Conservation (phyloP, 2,797 vertebrate species). For the Cossypha heuglini region DNA sequence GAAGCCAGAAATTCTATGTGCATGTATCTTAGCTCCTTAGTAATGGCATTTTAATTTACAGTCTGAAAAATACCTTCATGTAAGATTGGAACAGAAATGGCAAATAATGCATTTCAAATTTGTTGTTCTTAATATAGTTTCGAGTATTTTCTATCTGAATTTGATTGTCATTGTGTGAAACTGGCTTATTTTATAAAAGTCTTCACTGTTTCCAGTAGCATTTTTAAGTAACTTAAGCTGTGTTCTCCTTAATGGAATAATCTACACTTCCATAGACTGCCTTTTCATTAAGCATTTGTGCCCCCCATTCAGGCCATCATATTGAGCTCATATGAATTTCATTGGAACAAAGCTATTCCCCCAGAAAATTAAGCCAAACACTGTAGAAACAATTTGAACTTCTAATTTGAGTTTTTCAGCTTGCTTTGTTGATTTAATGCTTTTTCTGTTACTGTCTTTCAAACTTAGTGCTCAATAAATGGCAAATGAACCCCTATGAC, state of each 20-base stretch:
- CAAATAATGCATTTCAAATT: neutral
- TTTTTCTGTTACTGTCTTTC: neutral
- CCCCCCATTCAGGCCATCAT: neutral
- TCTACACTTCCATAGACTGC: neutral
- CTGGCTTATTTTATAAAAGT: neutral
- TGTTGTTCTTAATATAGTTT: neutral
- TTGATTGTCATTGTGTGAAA: neutral
- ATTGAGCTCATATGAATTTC: neutral
- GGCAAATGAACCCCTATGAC: slow-evolving; percentile 99
- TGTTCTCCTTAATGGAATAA: neutral
- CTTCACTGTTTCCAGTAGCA: neutral
- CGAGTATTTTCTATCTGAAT: neutral
- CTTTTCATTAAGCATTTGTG: neutral
- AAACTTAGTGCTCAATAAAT: slow-evolving; percentile 90
- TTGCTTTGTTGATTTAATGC: neutral
- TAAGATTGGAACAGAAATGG: neutral
- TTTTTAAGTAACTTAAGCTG: neutral
- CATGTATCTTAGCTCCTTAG: neutral
- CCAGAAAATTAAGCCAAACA: neutral
- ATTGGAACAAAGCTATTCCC: neutral
- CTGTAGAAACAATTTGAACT: neutral
- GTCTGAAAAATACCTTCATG: neutral
- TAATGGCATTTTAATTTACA: neutral
- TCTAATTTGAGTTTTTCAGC: neutral
- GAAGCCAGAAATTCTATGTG: neutral